Evolutionary conservation across 2,113 vertebrate species (phyloP).

Genomic region (Sorex fumeus): DNA sequence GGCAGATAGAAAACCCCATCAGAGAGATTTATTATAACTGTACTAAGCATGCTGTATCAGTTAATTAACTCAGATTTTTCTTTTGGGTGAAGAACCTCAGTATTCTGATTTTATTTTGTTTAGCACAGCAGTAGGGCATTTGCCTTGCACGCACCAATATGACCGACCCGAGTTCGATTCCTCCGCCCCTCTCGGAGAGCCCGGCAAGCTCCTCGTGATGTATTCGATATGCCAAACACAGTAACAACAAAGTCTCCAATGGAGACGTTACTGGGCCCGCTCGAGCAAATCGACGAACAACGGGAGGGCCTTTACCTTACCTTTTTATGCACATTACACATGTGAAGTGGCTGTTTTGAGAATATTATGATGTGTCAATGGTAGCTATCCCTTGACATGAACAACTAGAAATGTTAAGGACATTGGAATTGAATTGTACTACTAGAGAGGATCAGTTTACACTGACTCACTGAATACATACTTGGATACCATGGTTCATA

Average conservation of each 20-base stretch:
- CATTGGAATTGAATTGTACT: not conserved
- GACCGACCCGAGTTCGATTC: too few species aligned
- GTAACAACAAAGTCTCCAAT: too few species aligned
- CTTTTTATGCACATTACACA: not conserved
- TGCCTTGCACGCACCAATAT: too few species aligned
- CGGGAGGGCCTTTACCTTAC: too few species aligned
- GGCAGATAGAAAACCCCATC: not conserved
- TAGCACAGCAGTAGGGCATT: too few species aligned
- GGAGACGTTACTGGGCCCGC: too few species aligned
- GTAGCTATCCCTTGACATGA: not conserved
- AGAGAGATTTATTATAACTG: not conserved
- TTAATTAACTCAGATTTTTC: not conserved
- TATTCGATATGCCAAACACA: too few species aligned
- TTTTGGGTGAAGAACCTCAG: constrained; percentile 44
- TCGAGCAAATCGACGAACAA: too few species aligned
- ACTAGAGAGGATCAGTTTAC: not conserved
- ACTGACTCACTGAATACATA: not conserved
- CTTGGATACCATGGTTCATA: not conserved
- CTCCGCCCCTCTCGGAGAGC: too few species aligned
- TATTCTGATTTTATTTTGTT: constrained; percentile 56
- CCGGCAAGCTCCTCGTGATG: too few species aligned
- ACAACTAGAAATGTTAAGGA: not conserved
- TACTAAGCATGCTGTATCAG: not conserved
- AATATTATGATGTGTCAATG: not conserved
- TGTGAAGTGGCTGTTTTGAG: constrained; percentile 9